Conservation (phyloP, 2,113 vertebrate genomes). For the Plecotus auritus region DNA sequence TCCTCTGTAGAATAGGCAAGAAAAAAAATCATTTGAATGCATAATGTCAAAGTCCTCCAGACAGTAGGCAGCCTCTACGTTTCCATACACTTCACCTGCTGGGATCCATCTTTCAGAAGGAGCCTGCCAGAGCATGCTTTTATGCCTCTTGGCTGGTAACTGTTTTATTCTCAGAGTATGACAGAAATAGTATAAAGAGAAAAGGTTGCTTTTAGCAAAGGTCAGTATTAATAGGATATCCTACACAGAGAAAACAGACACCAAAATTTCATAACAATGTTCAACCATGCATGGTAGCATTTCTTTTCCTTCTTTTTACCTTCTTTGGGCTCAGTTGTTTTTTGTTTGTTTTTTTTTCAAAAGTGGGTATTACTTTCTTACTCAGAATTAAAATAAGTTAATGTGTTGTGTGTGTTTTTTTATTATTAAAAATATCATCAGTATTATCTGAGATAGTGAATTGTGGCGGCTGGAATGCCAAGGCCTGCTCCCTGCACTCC, state of each 20-base stretch:
- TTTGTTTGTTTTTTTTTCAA: neutral
- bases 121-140: neutral
- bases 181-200: neutral
- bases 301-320: neutral
- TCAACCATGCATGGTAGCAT: neutral
- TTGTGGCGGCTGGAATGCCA: rapidly evolving
- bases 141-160: neutral
- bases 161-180: neutral
- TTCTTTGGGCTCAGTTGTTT: neutral
- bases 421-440: neutral
- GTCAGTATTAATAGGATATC: neutral
- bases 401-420: neutral
- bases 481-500: neutral
- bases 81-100: neutral
- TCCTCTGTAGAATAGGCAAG: neutral
- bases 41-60: neutral
- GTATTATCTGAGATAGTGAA: neutral
- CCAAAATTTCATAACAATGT: neutral
- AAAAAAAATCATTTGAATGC: neutral
- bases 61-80: neutral
- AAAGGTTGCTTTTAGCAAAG: neutral
- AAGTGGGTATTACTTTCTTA: neutral
- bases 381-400: neutral
- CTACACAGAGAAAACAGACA: neutral
- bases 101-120: neutral